Evolutionary conservation across 2,113 vertebrate genomes (phyloP), one percentile per base, ranked within the genome.

Genomic region (Balaenoptera acutorostrata): DNA sequence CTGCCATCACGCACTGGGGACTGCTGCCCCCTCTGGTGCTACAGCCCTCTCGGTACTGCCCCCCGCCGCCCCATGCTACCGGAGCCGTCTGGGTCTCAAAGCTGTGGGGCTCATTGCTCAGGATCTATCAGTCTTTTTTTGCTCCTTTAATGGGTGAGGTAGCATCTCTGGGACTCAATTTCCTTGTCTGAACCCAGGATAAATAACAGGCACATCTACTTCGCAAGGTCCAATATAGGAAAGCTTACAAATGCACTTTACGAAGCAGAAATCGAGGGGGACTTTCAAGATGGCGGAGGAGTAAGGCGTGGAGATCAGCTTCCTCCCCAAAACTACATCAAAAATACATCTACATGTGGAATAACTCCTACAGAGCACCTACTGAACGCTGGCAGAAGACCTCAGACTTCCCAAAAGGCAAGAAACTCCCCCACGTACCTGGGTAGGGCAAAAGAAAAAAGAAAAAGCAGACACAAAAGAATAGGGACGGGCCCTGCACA

Each of bases 1-100:
- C 52, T 27, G 39, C 14, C 29, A 33, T 21, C 25, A 6, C 13
- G 2, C 17, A 4, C 11, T 36, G 46, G 44, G 52, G 39, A 36
- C 55, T 8, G 17, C 8, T 68, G 8, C 29, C 23, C 15, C 1
- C 20, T 55, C 86, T 59, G 44, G 18, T 31, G 29, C 41, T 41
- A 0, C 0, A 3, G 33, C 36, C 36, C 17, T 20, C 18, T 29
- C 9, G 59, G 25, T 8, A 49, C 2, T 64, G 82, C 2, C 1
- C 25, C 18, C 10, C 12, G 0, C 8, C 8, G 10, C 18, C 13
- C 5, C 5, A 55, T 20, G 49, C 29, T 49, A 5, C 15, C 5
- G 10, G 27, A 44, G 55, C 14, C 12, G 12, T 44, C 2, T 0
- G 75, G 23, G n/a, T 64, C 33, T 3, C 77, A n/a, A 4, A 61